Base-by-base conservation (phyloP, 2,113 vertebrate genomes). In the Condylura cristata region DNA sequence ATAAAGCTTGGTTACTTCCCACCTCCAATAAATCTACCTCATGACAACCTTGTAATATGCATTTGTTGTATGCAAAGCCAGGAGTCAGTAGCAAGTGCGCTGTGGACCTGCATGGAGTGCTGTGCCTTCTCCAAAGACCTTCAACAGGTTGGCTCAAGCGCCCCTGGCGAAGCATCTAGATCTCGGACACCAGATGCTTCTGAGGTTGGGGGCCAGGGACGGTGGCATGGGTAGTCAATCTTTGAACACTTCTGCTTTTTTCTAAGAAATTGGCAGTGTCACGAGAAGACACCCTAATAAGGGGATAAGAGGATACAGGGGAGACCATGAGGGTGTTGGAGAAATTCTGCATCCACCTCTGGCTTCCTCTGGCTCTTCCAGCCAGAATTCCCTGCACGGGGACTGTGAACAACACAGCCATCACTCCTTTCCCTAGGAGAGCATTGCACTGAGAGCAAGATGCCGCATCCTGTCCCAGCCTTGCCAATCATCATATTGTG, bases 1-100 rank as follows among this genome's bases (percentile, higher is more conserved):
- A 91, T 89, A 93, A 87, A 95, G 91, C 65, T 94, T 89, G 17
- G 90, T 86, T 91, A 63, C 65, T 94, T 95, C 85, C 80, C 46
- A 76, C 46, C 51, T 93, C 92, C 75, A 84, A 66, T 89, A 93
- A 96, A 89, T 91, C 90, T 87, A 83, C 22, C 32, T 28, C 60
- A 14, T 41, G 60, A 83, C 91, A 84, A 96, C 91, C 86, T 75
- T 91, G 48, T 66, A 91, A 71, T 81, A 81, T 58, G 32, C 86
- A 89, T 91, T 86, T 90, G 80, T n/a, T 34, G 46, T 66, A 48
- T 71, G 56, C 60, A 86, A 91, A 96, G 34, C 63, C 24, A 66
- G 92, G 26, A 92, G 51, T 94, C 53, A 83, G 34, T 74, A 75
- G 30, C 58, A 75, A 86, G 18, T 44, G 63, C 65, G 75, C 39